Evolutionary conservation across 2,113 vertebrate genomes (phyloP), one percentile per base, ranked within the genome.

Genomic region (Gambusia holbrooki): DNA sequence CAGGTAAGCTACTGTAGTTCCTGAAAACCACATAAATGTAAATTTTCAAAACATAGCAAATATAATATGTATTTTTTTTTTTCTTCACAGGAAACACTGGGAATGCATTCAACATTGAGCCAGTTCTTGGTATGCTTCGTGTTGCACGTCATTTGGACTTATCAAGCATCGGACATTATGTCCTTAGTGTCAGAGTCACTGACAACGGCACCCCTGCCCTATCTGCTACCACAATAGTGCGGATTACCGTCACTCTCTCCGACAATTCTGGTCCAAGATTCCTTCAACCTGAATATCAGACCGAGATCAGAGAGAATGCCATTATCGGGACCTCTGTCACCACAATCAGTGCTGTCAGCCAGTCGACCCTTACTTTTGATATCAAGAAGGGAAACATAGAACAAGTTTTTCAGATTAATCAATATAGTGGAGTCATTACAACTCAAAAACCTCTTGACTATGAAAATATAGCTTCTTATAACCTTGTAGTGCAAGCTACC

Each of bases 191-290:
- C 80, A 96, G 96, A 93, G 98, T 95, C 32, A 92, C 93, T 0
- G 98, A 99, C 78, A 96, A 93, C 64, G 98, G 98, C 27, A 95
- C 95, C 19, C 97, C 97, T 11, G 91, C 96, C 0, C 92, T 98
- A 67, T 98, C 96, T 70, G 95, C 97, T 54, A 97, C 96, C 5
- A 94, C 97, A 27, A 93, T 97, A 28, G 97, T 98, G 10, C 95
- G 96, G 0, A 95, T 99, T 81, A 95, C 96, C 17, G 94, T 99
- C 83, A 97, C 96, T 0, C 94, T 99, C 86, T 96, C 98, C 14
- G 96, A 99, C 90, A 99, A 99, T 48, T 95, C 97, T 0, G 94
- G 95, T 25, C 98, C 98, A 37, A 97, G 96, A 75, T 99, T 99
- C 84, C 93, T 93, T 51, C 96, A 97, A 74, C 95, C 92, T 25